Evolutionary conservation across 2,113 vertebrate species (phyloP).

Genomic region (Mustela nigripes): DNA sequence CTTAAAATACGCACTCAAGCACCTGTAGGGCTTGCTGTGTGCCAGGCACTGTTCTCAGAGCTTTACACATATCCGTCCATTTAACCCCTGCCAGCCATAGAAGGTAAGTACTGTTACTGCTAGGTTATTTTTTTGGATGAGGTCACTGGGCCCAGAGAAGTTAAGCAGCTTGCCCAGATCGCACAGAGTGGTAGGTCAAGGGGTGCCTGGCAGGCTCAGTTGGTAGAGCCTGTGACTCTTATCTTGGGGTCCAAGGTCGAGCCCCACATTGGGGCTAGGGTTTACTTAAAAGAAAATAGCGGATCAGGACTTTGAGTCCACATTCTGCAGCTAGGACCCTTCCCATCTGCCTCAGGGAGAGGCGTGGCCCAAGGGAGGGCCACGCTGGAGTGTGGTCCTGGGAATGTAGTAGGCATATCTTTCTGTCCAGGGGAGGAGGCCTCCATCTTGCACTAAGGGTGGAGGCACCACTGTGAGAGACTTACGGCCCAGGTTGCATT

Average conservation of each 20-base stretch:
- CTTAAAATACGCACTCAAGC: neutral
- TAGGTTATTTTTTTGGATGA: neutral
- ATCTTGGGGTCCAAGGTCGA: neutral
- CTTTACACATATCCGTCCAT: neutral
- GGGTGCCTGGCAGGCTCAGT: neutral
- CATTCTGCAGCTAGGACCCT: neutral
- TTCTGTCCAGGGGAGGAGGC: neutral
- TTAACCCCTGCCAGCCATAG: neutral
- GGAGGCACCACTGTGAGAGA: neutral
- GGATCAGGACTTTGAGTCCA: neutral
- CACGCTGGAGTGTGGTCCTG: neutral
- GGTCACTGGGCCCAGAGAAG: neutral
- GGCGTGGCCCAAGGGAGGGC: neutral
- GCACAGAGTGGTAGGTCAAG: neutral
- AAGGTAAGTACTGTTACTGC: neutral
- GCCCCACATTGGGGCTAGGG: neutral
- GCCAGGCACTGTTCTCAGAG: neutral
- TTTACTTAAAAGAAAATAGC: neutral
- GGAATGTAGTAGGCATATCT: neutral
- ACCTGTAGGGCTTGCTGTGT: rapidly evolving
- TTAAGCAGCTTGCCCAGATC: neutral
- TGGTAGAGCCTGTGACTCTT: neutral
- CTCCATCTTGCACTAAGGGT: neutral
- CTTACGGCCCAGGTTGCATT: neutral
- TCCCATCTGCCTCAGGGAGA: neutral